These are phyloP conservation scores for Glareola pratincola DNA, from an alignment of 2,113 vertebrate genomes.

Conservation along the genomic window DNA sequence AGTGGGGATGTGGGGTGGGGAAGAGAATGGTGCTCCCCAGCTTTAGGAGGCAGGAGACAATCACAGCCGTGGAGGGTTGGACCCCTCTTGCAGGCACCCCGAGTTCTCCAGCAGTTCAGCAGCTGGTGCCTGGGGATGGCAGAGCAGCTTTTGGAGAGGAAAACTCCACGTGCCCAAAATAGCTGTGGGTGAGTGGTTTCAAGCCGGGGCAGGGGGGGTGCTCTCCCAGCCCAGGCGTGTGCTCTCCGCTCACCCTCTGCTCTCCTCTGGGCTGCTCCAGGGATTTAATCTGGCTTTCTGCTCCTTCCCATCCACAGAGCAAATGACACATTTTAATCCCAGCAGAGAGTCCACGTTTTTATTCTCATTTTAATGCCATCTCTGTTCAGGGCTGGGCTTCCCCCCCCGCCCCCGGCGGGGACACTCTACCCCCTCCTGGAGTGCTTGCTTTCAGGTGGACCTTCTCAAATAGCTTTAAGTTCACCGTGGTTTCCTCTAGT, in stretches of 20 bases:
- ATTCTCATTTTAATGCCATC: not conserved
- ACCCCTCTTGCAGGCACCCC: not conserved
- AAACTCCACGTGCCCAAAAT: not conserved
- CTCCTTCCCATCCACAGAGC: slow-evolving; percentile 4
- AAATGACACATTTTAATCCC: slow-evolving; percentile 51
- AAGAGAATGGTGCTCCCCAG: not conserved
- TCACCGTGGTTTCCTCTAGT: not conserved
- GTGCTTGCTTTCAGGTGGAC: slow-evolving; percentile 39
- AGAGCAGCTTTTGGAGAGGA: not conserved
- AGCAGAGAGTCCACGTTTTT: not conserved
- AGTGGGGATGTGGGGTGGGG: not conserved
- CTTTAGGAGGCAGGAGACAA: not conserved
- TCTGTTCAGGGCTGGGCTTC: not conserved
- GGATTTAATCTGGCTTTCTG: slow-evolving; percentile 47
- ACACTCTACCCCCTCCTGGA: not conserved
- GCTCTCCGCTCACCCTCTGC: not conserved
- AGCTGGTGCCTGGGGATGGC: not conserved
- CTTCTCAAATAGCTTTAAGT: slow-evolving; percentile 38
- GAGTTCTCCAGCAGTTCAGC: rapidly evolving
- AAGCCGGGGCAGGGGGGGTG: rapidly evolving
- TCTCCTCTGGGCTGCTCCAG: not conserved
- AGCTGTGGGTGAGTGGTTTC: not conserved
- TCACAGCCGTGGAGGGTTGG: not conserved
- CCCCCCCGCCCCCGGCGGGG: too few species aligned
- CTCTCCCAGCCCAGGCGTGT: not conserved